Evolutionary conservation across 2,113 vertebrate genomes (phyloP).

Genomic region (Rhabdornis inornatus): DNA sequence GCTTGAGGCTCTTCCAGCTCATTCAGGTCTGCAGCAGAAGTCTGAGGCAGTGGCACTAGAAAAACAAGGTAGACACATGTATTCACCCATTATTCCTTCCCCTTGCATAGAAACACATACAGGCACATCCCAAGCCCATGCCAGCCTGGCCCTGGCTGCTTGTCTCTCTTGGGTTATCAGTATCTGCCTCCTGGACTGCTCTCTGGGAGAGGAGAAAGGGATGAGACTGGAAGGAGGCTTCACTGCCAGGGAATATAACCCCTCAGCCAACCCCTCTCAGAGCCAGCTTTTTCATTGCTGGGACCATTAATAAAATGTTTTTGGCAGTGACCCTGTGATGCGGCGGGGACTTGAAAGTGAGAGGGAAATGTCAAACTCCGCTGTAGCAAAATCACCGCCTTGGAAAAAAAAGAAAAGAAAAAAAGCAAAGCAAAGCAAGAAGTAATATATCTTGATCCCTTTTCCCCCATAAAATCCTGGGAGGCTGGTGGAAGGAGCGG

Average conservation of each 20-base stretch:
- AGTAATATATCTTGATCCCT: constrained; percentile 67
- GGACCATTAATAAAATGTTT: constrained; percentile 40
- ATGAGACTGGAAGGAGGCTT: not conserved
- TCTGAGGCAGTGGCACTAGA: not conserved
- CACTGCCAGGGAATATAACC: not conserved
- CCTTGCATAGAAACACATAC: not conserved
- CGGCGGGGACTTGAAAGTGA: not conserved
- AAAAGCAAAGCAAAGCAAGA: constrained; percentile 45
- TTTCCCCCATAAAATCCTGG: constrained; percentile 72
- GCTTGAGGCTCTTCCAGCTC: not conserved
- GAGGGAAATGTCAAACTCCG: constrained; percentile 11
- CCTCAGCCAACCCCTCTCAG: not conserved
- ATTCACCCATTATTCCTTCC: not conserved
- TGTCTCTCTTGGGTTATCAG: not conserved
- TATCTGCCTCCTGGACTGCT: not conserved
- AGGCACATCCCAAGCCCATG: not conserved
- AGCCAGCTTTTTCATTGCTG: not conserved
- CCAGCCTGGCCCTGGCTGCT: not conserved
- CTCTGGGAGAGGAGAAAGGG: not conserved
- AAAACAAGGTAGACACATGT: rapidly evolving
- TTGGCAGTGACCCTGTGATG: not conserved
- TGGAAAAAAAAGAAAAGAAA: not conserved
- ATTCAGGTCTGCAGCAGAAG: not conserved
- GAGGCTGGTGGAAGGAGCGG: constrained; percentile 77
- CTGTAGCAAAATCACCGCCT: not conserved